Percentiles rank a stretch among this genome's conserved stretches.
These are phyloP conservation scores for Drosophila nigritarsus DNA, from an alignment of 2,888 invertebrate genomes.

Conservation along the genomic window DNA sequence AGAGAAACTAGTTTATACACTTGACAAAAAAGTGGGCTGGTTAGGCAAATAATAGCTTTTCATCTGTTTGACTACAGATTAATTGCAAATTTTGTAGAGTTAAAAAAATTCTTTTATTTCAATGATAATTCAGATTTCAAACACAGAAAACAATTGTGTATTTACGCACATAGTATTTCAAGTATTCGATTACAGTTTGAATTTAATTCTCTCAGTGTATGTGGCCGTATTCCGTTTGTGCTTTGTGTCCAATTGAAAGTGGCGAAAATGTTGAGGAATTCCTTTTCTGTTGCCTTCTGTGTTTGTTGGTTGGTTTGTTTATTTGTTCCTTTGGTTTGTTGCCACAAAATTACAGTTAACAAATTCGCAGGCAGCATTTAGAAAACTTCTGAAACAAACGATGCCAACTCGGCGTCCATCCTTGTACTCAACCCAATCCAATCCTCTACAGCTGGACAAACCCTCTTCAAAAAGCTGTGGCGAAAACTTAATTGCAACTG, in stretches of 20 bases:
- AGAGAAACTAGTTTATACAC: slow-evolving; percentile 33
- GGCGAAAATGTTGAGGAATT: slow-evolving; percentile 26
- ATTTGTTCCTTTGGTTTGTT: slow-evolving; percentile 24
- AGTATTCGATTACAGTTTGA: background rate
- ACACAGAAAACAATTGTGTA: too few relatives aligned
- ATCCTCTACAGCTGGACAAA: background rate
- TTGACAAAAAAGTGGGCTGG: background rate
- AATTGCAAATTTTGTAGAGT: background rate
- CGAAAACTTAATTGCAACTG: slow-evolving; percentile 48
- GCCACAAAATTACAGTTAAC: slow-evolving; percentile 64
- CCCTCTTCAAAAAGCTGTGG: slow-evolving; percentile 11
- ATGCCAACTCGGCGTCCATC: slow-evolving; percentile 9
- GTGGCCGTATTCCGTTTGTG: slow-evolving; percentile 24
- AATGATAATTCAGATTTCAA: background rate
- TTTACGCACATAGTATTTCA: background rate
- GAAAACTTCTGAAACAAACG: slow-evolving; percentile 35
- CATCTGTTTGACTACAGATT: background rate
- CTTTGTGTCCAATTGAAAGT: slow-evolving; percentile 35
- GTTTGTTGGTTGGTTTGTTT: slow-evolving; percentile 24
- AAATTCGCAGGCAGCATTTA: slow-evolving; percentile 56
- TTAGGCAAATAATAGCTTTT: background rate
- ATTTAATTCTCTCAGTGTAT: slow-evolving; percentile 24
- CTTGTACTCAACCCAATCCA: background rate
- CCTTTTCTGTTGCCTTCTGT: slow-evolving; percentile 19
- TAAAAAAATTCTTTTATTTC: background rate